These are phyloP conservation scores for Phoenicopterus ruber DNA, from an alignment of 2,113 vertebrate genomes.

Conservation along the genomic window DNA sequence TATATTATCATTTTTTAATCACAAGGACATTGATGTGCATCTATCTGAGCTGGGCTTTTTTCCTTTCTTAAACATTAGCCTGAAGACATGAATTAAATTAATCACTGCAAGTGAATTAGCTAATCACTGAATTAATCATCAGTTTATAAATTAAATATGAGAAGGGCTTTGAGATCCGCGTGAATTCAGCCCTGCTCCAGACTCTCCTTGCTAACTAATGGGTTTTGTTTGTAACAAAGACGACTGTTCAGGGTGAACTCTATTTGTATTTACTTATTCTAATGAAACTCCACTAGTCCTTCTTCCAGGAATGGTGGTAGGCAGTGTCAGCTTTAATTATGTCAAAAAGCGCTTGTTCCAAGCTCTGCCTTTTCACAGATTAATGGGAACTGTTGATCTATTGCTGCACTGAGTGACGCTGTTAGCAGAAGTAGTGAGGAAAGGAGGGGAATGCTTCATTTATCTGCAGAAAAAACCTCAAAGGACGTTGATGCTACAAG, in stretches of 20 bases:
- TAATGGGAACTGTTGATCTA: constrained; percentile 2
- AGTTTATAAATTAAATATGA: constrained; percentile 58
- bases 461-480: constrained; percentile 13
- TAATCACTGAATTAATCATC: constrained; percentile 54
- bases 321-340: constrained; percentile 27
- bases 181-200: constrained; percentile 2
- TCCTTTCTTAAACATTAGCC: constrained; percentile 26
- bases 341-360: not conserved
- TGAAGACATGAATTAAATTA: constrained; percentile 48
- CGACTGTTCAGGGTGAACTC: constrained; percentile 3
- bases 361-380: constrained; percentile 8
- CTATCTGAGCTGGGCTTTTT: not conserved
- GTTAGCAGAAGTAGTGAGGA: not conserved
- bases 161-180: not conserved
- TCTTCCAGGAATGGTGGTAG: constrained; percentile 17
- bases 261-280: constrained; percentile 47
- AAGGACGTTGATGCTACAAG: not conserved
- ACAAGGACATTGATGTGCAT: constrained; percentile 6
- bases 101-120: constrained; percentile 41
- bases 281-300: not conserved
- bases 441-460: constrained; percentile 2
- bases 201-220: not conserved
- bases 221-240: constrained; percentile 46
- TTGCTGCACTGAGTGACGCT: not conserved
- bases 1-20: constrained; percentile 41